Conservation (phyloP, 2,797 vertebrate genomes). For the Gambusia yucatana region DNA sequence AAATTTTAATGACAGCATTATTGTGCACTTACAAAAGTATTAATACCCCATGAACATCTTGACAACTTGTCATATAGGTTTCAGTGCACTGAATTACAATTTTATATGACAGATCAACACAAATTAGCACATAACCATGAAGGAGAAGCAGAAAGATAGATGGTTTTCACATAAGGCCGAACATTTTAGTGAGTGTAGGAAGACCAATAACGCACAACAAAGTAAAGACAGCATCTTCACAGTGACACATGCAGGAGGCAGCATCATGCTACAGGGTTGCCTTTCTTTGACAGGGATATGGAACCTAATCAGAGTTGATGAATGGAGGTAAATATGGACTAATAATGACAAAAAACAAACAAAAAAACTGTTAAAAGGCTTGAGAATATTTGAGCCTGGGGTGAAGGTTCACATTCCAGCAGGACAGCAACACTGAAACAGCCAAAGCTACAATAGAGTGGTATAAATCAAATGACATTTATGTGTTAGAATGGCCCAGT, state of each 20-base stretch:
- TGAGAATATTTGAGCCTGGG: background rate
- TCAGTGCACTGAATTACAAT: background rate
- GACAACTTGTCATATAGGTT: background rate
- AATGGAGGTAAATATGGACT: background rate
- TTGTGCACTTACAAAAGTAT: background rate
- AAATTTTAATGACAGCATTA: background rate
- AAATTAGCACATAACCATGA: background rate
- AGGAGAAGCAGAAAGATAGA: background rate
- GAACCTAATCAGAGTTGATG: background rate
- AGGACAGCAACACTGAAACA: background rate
- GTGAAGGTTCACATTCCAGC: background rate
- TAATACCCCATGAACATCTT: background rate
- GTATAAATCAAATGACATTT: background rate
- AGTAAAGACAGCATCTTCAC: background rate
- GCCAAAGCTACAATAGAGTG: background rate
- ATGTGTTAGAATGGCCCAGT: background rate
- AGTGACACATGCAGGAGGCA: background rate
- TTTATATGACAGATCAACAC: background rate
- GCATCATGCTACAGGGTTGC: background rate
- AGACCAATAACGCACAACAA: background rate
- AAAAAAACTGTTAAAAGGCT: background rate
- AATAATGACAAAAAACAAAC: background rate
- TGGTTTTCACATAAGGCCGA: background rate
- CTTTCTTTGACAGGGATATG: background rate
- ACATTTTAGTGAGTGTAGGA: background rate